Base-by-base conservation (phyloP, 1,140 invertebrate species). In the Andricus grossulariae region DNA sequence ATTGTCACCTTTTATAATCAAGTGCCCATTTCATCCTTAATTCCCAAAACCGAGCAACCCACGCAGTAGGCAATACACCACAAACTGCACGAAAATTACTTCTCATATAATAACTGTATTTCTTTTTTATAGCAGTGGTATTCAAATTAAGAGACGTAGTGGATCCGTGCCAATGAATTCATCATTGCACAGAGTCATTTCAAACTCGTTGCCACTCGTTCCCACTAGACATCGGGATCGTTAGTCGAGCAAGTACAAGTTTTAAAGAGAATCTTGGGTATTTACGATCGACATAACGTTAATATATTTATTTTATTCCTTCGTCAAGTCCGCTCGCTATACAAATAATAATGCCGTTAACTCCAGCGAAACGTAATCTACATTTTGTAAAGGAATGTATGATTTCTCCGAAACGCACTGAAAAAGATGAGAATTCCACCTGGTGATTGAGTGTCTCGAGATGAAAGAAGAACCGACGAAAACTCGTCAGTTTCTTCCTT, bases 221-320 rank as follows among this genome's bases (percentile, higher is more conserved):
- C 45, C 78, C 71, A 55, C 55, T 10, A 55, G 8, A 50, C 51
- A 55, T 7, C 25, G 54, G 73, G 45, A 78, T 81, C 73, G 54
- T 74, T 80, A 80, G 74, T 77, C 50, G 75, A 77, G 52, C 32
- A 52, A 51, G 70, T 72, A 66, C 75, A 66, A 60, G 80, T 84
- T 79, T 82, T 84, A 77, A 81, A 77, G 77, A 79, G 54, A 76
- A 81, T 72, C 73, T 78, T 75, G 75, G 52, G 60, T 80, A 83
- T 85, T 86, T 84, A 85, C 78, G 82, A 82, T 77, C 75, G 76
- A 51, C 77, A 55, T 80, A 82, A 77, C 77, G 77, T 83, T 85
- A 83, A 84, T 80, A 81, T 75, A 81, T 84, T 82, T 84, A 75
- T 81, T 86, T 83, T 82, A 76, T 82, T 83, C 76, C 60, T 81